These are phyloP conservation scores for Malurus cyaneus DNA, from an alignment of 2,113 vertebrate species.

Conservation along the genomic window DNA sequence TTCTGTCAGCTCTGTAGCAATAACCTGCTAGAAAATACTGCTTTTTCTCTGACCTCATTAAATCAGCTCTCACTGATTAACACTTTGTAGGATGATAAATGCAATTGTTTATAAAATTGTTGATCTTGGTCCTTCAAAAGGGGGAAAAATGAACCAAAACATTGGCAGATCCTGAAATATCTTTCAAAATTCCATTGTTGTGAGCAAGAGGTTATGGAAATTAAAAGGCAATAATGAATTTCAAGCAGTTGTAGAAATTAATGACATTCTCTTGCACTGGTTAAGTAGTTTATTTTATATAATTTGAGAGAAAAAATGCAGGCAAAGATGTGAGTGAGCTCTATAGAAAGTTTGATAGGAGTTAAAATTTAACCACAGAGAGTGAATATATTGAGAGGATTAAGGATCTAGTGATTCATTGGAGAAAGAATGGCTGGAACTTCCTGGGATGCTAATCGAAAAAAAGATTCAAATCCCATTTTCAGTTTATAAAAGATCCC, in stretches of 20 bases:
- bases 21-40: constrained; percentile 71
- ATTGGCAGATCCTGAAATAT: constrained; percentile 40
- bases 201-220: constrained; percentile 20
- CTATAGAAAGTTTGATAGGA: background rate
- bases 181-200: constrained; percentile 44
- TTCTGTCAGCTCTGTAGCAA: constrained; percentile 68
- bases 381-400: background rate
- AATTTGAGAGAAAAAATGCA: background rate
- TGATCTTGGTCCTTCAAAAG: constrained; percentile 59
- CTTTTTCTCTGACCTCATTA: constrained; percentile 68
- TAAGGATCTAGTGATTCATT: background rate
- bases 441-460: background rate
- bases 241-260: background rate
- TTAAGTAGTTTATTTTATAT: background rate
- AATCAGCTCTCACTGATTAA: constrained; percentile 70
- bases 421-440: constrained; percentile 6
- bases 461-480: constrained; percentile 22
- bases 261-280: background rate
- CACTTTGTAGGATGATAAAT: constrained; percentile 65
- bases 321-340: background rate
- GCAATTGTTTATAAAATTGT: constrained; percentile 52
- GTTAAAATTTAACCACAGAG: background rate
- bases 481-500: background rate
- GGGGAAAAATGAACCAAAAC: background rate
- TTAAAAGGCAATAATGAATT: constrained; percentile 35